Base-by-base conservation (phyloP, 2,888 invertebrate species). In the Argyresthia goedartella region DNA sequence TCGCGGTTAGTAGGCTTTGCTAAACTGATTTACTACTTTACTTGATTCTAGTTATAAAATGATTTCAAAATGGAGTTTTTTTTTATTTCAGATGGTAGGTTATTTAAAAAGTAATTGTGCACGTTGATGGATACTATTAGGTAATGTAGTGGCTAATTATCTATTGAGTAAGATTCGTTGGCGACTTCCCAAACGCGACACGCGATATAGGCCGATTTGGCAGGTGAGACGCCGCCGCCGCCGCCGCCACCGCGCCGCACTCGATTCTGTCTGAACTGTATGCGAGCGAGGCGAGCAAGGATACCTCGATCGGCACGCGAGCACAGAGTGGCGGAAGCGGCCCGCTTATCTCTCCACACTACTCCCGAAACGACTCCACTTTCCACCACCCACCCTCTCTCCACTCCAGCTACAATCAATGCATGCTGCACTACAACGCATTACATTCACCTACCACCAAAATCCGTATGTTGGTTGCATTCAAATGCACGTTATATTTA, bases 171-270 rank as follows among this genome's bases (percentile, higher is more conserved):
- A 49, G 45, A 44, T 15, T 15, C 25, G 35, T 60, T 74, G 74
- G 74, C 69, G 61, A 54, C 59, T 52, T 42, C 57, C 69, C 73
- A 73, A 69, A 53, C 33, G 60, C 66, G 67, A 72, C 67, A 69
- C 63, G 64, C 60, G 64, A 65, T 66, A 66, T 59, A 57, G 60
- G 57, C 57, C 61, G 60, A 69, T 72, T 71, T 72, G 70, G 69
- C 71, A 71, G 61, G 63, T 59, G 57, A 64, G 60, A 61, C 51
- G 56, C 57, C 25, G 59, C 60, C n/a, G n/a, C n/a, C n/a, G n/a
- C n/a, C n/a, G n/a, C n/a, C n/a, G n/a, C n/a, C n/a, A n/a, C n/a
- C n/a, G n/a, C n/a, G n/a, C n/a, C 62, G 62, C 33, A 36, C 46
- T 45, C 36, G 43, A 50, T 66, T 62, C 60, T 54, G 57, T 59